Evolutionary conservation across 2,888 invertebrate species (phyloP).

Genomic region (Melipona beecheii): DNA sequence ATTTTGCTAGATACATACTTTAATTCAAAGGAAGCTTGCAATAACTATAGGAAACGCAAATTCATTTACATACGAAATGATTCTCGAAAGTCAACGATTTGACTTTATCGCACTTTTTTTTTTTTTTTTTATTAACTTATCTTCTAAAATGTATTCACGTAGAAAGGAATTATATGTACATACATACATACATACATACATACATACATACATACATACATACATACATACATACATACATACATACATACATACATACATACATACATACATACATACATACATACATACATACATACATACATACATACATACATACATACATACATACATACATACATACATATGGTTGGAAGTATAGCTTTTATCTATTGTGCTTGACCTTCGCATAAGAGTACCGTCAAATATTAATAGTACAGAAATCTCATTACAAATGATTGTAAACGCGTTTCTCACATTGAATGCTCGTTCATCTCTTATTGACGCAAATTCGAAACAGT

Average conservation of each 20-base stretch:
- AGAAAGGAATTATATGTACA: conserved; percentile 5
- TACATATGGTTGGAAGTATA: not conserved
- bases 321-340: too few species aligned
- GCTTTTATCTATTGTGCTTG: conserved; percentile 30
- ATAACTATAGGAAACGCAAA: not conserved
- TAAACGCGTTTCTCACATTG: conserved; percentile 4
- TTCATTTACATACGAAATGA: not conserved
- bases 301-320: not conserved
- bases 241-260: not conserved
- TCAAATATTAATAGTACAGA: conserved; percentile 36
- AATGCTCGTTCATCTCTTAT: not conserved
- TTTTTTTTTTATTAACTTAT: conserved; percentile 17
- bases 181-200: not conserved
- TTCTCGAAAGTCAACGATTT: not conserved
- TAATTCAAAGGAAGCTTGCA: not conserved
- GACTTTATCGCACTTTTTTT: conserved; percentile 12
- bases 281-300: not conserved
- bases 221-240: not conserved
- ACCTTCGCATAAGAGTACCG: conserved; percentile 9
- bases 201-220: not conserved
- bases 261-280: too few species aligned
- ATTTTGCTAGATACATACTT: not conserved
- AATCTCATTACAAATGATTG: not conserved
- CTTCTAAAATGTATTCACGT: not conserved
- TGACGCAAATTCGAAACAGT: conserved; percentile 12